phyloP scores from a whole-genome alignment of 2,797 vertebrate genomes.

The Pristis pectinata region DNA sequence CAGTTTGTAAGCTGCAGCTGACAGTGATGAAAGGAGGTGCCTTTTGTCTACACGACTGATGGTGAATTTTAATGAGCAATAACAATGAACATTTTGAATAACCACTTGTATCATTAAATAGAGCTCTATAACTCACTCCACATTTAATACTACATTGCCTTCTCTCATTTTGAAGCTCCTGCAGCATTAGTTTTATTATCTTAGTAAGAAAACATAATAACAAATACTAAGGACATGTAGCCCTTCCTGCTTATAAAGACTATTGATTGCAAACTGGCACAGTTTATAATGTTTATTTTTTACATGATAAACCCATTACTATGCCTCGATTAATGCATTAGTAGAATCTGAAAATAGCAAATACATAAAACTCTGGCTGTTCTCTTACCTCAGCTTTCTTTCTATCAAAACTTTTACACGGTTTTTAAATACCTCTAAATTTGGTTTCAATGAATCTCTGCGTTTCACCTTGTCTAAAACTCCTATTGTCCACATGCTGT shows the following conservation, averaged over 20 bases:
- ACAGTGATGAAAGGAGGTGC: conserved; percentile 3
- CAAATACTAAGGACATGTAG: background rate
- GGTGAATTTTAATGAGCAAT: background rate
- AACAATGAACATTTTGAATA: conserved; percentile 7
- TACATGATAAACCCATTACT: background rate
- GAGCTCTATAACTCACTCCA: conserved; percentile 3
- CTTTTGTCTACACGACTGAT: background rate
- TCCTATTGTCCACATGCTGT: background rate
- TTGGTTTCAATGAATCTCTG: background rate
- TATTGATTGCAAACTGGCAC: background rate
- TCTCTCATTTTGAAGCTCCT: conserved; percentile 27
- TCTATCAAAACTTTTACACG: background rate
- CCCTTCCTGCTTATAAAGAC: background rate
- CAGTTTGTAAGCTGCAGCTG: background rate
- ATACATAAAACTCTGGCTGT: background rate
- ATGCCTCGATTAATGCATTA: background rate
- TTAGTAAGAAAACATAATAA: background rate
- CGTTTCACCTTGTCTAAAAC: background rate
- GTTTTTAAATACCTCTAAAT: background rate
- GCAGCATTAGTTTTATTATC: conserved; percentile 1
- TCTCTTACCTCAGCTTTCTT: background rate
- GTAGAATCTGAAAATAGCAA: background rate
- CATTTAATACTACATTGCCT: conserved; percentile 21
- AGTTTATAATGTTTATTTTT: background rate
- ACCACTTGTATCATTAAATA: background rate